Evolutionary conservation across 2,888 invertebrate genomes (phyloP).

Genomic region (Drosophila maculinotata): DNA sequence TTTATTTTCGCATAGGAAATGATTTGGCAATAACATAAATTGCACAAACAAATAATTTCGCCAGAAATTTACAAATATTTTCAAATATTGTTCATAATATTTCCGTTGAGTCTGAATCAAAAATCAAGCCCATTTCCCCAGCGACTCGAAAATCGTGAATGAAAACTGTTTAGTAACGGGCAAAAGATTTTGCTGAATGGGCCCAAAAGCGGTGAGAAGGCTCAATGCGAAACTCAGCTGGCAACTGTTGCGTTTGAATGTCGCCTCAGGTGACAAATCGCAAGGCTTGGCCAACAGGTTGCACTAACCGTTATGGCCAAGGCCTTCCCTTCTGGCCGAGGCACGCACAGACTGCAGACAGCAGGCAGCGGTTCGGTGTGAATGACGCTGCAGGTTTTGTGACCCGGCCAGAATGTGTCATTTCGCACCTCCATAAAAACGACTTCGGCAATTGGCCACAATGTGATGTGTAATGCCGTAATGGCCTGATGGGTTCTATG

Average conservation of each 20-base stretch:
- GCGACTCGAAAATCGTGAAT: conserved; percentile 43
- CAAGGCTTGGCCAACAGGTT: conserved; percentile 53
- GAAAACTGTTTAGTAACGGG: conserved; percentile 54
- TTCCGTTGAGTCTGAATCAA: conserved; percentile 17
- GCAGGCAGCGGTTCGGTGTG: conserved; percentile 23
- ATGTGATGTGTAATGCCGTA: conserved; percentile 19
- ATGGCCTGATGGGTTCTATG: conserved; percentile 16
- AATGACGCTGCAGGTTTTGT: conserved; percentile 76
- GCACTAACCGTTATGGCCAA: conserved; percentile 28
- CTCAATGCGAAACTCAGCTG: conserved; percentile 67
- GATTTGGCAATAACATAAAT: conserved; percentile 48
- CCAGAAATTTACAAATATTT: conserved; percentile 67
- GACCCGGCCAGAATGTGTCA: conserved; percentile 67
- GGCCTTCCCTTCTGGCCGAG: conserved; percentile 34
- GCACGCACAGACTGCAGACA: conserved; percentile 42
- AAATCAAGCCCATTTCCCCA: conserved; percentile 48
- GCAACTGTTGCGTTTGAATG: conserved; percentile 64
- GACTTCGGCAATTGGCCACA: conserved; percentile 26
- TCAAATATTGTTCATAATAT: conserved; percentile 25
- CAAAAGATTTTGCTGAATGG: conserved; percentile 47
- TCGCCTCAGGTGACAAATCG: conserved; percentile 79
- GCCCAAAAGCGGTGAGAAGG: conserved; percentile 29
- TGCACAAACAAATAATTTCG: conserved; percentile 65
- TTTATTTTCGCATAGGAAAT: conserved; percentile 66
- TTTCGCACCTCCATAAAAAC: conserved; percentile 78